These are phyloP conservation scores for Danio aesculapii DNA, from an alignment of 2,797 vertebrate genomes.

Conservation along the genomic window DNA sequence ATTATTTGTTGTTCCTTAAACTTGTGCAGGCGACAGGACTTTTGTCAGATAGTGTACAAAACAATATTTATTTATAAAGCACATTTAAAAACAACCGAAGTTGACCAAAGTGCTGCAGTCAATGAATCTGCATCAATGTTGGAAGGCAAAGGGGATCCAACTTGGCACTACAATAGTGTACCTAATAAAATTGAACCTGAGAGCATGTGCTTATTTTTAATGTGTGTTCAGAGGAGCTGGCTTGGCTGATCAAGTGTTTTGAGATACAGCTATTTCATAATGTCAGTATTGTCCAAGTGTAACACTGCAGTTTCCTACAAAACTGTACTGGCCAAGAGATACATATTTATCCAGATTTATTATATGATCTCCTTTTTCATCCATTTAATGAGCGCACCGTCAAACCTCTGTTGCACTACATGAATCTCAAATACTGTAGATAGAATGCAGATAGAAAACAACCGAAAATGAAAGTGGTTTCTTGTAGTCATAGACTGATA, in stretches of 20 bases:
- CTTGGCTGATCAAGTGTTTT: conserved; percentile 13
- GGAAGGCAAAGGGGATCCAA: too few relatives aligned
- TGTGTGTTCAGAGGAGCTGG: background rate
- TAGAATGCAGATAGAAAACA: background rate
- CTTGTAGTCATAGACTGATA: background rate
- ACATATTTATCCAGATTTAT: conserved; percentile 11
- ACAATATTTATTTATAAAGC: too few relatives aligned
- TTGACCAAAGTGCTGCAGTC: too few relatives aligned
- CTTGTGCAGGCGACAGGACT: too few relatives aligned
- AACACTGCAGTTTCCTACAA: conserved; percentile 18
- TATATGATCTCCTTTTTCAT: conserved; percentile 8
- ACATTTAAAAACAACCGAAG: too few relatives aligned
- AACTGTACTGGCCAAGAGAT: conserved; percentile 25
- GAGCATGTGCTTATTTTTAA: conserved; percentile 1
- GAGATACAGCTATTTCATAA: conserved; percentile 17
- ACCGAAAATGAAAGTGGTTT: background rate
- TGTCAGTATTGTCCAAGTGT: conserved; percentile 18
- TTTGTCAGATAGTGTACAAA: too few relatives aligned
- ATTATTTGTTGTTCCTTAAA: too few relatives aligned
- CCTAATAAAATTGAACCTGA: too few relatives aligned
- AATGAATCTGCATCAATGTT: too few relatives aligned
- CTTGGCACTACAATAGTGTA: too few relatives aligned
- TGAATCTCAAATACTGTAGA: background rate
- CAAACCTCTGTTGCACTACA: background rate
- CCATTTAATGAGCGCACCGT: background rate